These are phyloP conservation scores for Antitype chi DNA, from an alignment of 2,888 invertebrate genomes.

Conservation along the genomic window DNA sequence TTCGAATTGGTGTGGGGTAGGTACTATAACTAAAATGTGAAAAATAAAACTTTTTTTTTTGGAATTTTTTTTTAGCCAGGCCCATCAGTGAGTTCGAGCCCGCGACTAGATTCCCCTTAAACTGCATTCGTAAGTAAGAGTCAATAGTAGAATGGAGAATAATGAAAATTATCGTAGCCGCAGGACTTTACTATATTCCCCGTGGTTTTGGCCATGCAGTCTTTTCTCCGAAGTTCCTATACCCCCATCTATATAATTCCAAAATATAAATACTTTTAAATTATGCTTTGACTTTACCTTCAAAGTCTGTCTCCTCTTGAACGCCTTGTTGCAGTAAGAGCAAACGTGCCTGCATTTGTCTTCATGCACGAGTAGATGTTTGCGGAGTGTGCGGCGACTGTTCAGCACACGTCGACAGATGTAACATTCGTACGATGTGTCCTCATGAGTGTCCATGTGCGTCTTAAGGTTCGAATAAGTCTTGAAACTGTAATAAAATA, in stretches of 20 bases:
- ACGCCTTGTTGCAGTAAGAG: slow-evolving; percentile 90
- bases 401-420: slow-evolving; percentile 89
- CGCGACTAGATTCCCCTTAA: too few species aligned
- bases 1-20: too few species aligned
- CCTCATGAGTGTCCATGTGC: slow-evolving; percentile 90
- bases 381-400: slow-evolving; percentile 89
- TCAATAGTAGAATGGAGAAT: neutral
- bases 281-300: slow-evolving; percentile 72
- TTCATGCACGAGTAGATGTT: slow-evolving; percentile 89
- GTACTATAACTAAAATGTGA: too few species aligned
- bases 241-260: neutral
- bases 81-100: too few species aligned
- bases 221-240: too few species aligned
- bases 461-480: slow-evolving; percentile 90
- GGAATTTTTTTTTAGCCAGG: too few species aligned
- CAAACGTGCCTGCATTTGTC: slow-evolving; percentile 89
- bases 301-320: slow-evolving; percentile 88
- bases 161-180: neutral
- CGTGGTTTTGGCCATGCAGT: neutral
- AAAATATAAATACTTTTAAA: neutral
- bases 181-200: neutral
- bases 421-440: slow-evolving; percentile 89
- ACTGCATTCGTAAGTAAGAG: neutral
- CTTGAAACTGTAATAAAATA: slow-evolving; percentile 83
- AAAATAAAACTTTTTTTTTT: too few species aligned